Evolutionary conservation across 2,888 invertebrate species (phyloP).

Genomic region (Ceriagrion tenellum): DNA sequence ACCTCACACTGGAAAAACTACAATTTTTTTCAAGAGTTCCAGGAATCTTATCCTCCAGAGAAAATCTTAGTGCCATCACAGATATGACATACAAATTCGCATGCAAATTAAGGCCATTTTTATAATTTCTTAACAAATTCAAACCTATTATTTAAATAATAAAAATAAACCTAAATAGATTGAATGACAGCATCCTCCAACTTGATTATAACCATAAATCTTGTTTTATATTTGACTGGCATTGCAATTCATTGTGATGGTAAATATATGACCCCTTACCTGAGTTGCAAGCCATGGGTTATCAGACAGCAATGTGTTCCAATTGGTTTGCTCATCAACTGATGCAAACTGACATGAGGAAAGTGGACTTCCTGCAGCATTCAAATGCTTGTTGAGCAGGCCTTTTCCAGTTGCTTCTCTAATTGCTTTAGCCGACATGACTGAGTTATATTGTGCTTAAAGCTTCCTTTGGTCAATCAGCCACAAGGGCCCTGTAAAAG

Average conservation of each 20-base stretch:
- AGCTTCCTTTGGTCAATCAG: background rate
- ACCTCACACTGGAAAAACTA: no score
- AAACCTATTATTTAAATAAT: no score
- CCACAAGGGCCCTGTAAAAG: background rate
- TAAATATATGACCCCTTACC: slow-evolving; percentile 77
- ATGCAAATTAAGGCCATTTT: no score
- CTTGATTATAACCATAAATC: background rate
- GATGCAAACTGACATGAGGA: slow-evolving; percentile 90
- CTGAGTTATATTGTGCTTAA: background rate
- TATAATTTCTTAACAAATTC: no score
- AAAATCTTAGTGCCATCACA: no score
- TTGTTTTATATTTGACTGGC: background rate
- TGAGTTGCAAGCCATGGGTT: slow-evolving; percentile 93
- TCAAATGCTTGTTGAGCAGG: slow-evolving; percentile 90
- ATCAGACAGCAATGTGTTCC: slow-evolving; percentile 86
- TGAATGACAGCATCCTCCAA: background rate
- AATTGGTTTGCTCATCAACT: slow-evolving; percentile 88
- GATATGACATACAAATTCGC: no score
- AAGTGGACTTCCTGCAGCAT: slow-evolving; percentile 81
- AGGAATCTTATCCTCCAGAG: no score
- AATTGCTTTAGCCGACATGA: slow-evolving; percentile 98
- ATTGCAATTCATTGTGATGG: background rate
- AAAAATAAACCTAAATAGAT: no score
- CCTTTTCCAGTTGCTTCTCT: slow-evolving; percentile 96
- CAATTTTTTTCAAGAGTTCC: no score